Evolutionary conservation across 2,888 invertebrate species (phyloP), one percentile per base, ranked within the genome.

Genomic region (Pheosia gnoma): DNA sequence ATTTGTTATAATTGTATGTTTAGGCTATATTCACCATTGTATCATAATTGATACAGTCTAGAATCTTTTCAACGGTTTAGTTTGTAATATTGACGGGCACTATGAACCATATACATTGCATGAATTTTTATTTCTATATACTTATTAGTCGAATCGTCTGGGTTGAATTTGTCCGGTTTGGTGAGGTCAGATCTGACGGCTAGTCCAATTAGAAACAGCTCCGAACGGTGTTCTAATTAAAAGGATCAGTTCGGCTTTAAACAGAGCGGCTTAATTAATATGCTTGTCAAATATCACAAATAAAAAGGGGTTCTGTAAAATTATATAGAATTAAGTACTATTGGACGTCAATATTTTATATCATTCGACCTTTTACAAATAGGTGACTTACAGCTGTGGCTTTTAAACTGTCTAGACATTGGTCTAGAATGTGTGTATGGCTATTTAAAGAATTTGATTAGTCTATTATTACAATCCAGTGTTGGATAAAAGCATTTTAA

Each of bases 1-100:
- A 62, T 71, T 62, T 61, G 10, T 41, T 59, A 59, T 61, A 52
- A n/a, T 36, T 37, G 53, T 43, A 11, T 3, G 9, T 5, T 3
- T 45, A 59, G 11, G 38, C 11, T 6, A 61, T 60, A 59, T 54
- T 56, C 36, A 25, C 7, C 60, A 25, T 38, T 60, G 5, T n/a
- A 0, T 8, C n/a, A 38, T 7, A 7, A 11, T 0, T 0, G 0
- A 10, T 61, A 13, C 49, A 59, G 57, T 62, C 4, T 1, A 9
- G 25, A 53, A 57, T 63, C 7, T 0, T 25, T 41, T 41, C 9
- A 11, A 2, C 8, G 5, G 49, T 45, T 0, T 43, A 47, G 5
- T 37, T 36, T 7, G 38, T 13, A 13, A 13, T 10, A 49, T 49
- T 52, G 52, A 39, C 43, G n/a, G 39, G 3, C 13, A 59, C 51